Percentiles rank a stretch among this genome's conserved stretches.
phyloP scores from a whole-genome alignment of 1,140 invertebrate genomes.

The Cydia amplana region DNA sequence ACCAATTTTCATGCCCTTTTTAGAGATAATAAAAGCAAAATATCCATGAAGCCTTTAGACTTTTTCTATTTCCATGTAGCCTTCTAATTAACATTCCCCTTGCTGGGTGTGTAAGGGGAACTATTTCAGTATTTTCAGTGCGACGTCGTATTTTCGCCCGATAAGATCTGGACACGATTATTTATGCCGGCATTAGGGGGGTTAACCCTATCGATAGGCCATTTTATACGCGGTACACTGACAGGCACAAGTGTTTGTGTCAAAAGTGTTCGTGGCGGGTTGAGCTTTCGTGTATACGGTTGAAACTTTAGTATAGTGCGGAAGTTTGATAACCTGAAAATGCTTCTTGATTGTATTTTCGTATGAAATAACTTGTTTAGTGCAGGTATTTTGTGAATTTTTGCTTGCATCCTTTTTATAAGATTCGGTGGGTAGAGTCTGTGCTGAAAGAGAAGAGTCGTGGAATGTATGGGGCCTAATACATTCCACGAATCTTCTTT shows the following conservation, averaged over 20 bases:
- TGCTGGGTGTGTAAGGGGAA: slow-evolving; percentile 49
- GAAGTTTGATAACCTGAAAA: background rate
- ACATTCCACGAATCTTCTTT: too few species aligned
- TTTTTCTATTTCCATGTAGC: slow-evolving; percentile 51
- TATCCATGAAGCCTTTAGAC: slow-evolving; percentile 37
- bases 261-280: background rate
- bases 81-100: slow-evolving; percentile 69
- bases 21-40: background rate
- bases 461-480: too few species aligned
- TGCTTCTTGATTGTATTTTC: background rate
- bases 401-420: too few species aligned
- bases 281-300: slow-evolving; percentile 2
- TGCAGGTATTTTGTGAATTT: too few species aligned
- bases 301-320: background rate
- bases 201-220: slow-evolving; percentile 66
- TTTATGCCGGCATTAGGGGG: slow-evolving; percentile 71
- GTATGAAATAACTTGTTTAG: background rate
- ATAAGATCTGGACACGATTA: slow-evolving; percentile 76
- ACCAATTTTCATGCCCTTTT: background rate
- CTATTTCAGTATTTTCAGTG: slow-evolving; percentile 68
- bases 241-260: slow-evolving; percentile 36
- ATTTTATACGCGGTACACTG: slow-evolving; percentile 62
- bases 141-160: slow-evolving; percentile 68
- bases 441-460: too few species aligned
- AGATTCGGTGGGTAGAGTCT: too few species aligned